A percentile compares a stretch with the other conserved stretches of the same genome.
These are phyloP conservation scores for Urocynchramus pylzowi DNA, from an alignment of 2,113 vertebrate species.

Conservation along the genomic window DNA sequence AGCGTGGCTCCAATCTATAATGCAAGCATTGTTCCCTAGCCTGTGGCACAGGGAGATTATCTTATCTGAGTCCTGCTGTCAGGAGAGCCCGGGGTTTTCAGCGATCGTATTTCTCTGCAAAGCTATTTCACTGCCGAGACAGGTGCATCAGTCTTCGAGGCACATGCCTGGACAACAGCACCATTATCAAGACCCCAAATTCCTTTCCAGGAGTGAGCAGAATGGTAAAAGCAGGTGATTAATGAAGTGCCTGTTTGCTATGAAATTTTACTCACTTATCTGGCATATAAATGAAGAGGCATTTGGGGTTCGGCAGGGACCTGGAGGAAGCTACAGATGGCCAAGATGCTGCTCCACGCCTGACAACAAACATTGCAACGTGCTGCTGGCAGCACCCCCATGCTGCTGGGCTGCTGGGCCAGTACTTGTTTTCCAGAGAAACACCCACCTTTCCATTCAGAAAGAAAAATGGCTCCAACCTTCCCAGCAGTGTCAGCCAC, in stretches of 20 bases:
- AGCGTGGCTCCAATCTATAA: constrained; percentile 73
- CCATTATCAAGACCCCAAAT: constrained; percentile 66
- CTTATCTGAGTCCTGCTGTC: constrained; percentile 62
- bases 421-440: neutral
- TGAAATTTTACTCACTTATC: constrained; percentile 41
- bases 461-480: neutral
- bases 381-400: neutral
- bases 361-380: neutral
- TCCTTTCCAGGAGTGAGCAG: constrained; percentile 55
- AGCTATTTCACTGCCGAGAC: constrained; percentile 79
- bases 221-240: constrained; percentile 69
- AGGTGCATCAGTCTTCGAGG: constrained; percentile 80
- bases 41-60: constrained; percentile 71
- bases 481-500: neutral
- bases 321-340: neutral
- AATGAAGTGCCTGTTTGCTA: constrained; percentile 66
- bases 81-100: constrained; percentile 39
- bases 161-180: constrained; percentile 71
- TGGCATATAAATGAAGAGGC: constrained; percentile 44
- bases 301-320: neutral
- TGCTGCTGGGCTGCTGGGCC: neutral
- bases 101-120: constrained; percentile 71
- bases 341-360: neutral
- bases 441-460: neutral
- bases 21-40: constrained; percentile 73